Evolutionary conservation across 2,888 invertebrate genomes (phyloP), one percentile per base, ranked within the genome.

Genomic region (Drosophila melanosoma): DNA sequence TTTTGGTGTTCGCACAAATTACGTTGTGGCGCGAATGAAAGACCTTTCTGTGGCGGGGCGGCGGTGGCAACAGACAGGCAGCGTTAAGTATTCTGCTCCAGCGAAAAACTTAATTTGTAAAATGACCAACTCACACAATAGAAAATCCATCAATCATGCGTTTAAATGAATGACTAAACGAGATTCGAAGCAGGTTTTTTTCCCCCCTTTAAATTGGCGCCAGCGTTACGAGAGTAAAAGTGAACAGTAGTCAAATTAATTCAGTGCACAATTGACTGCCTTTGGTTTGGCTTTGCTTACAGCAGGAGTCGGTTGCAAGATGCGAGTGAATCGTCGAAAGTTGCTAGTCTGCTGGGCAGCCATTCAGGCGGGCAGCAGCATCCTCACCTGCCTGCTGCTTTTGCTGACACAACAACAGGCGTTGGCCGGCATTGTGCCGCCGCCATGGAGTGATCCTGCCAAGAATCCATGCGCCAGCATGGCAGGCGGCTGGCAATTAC

Each of bases 371-470:
- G 76, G 83, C 23, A 79, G 85, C 42, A 85, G 90, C 49, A 61
- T 91, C 17, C 57, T 90, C 4, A 74, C 83, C 20, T 89, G 89
- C 36, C 64, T 90, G 40, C 63, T 86, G 20, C 59, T 91, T 12
- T 35, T 91, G 20, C 58, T 87, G 26, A 78, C 66, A 17, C 74
- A 76, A 17, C 69, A 77, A 10, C 71, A 78, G 48, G 76, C 81
- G 15, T 70, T 89, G 20, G 84, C 89, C 6, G 93, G 92, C n/a
- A 96, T 97, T 74, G 94, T 96, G 82, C 96, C 97, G 40, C 97
- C 97, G 1, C 97, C 97, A 12, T 97, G 97, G 97, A 97, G 97
- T 59, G 96, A 97, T 91, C 96, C 97, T 1, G 94, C 95, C 75
- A 94, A 95, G 84, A 97, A 97, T 92, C 97, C 97, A 0, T 97